These are phyloP conservation scores for Tridacna crocea DNA, from an alignment of 2,888 invertebrate genomes.

Conservation along the genomic window DNA sequence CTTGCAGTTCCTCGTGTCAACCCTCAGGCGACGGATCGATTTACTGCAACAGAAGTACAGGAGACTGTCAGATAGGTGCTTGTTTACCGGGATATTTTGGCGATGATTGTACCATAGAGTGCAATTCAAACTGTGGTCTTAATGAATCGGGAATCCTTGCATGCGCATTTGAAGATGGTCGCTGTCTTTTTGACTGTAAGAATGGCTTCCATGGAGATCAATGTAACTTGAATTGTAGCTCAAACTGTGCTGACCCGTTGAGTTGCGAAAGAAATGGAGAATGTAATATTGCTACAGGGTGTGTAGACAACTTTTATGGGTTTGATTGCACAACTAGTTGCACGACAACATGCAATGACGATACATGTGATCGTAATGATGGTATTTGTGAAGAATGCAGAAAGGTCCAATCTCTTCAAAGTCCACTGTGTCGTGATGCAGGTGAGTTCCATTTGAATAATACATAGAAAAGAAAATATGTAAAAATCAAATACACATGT, in stretches of 20 bases:
- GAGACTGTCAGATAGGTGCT: slow-evolving; percentile 30
- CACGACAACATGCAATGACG: slow-evolving; percentile 46
- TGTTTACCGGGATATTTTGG: slow-evolving; percentile 44
- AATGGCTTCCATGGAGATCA: slow-evolving; percentile 34
- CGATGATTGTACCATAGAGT: slow-evolving; percentile 22
- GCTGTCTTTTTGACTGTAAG: slow-evolving; percentile 42
- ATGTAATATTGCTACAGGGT: slow-evolving; percentile 37
- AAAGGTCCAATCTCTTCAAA: slow-evolving; percentile 29
- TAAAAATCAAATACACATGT: too few relatives aligned
- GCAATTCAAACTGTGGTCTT: slow-evolving; percentile 39
- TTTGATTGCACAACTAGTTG: slow-evolving; percentile 23
- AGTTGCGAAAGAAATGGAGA: slow-evolving; percentile 35
- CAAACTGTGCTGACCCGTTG: not conserved
- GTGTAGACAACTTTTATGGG: slow-evolving; percentile 34
- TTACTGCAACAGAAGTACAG: slow-evolving; percentile 39
- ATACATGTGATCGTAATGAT: slow-evolving; percentile 31
- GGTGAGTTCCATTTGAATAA: slow-evolving; percentile 31
- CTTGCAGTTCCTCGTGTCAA: slow-evolving; percentile 41
- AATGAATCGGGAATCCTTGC: slow-evolving; percentile 5
- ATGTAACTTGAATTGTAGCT: slow-evolving; percentile 26
- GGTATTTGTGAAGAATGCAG: slow-evolving; percentile 52
- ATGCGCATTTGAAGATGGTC: slow-evolving; percentile 38
- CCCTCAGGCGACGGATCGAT: not conserved
- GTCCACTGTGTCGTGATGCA: slow-evolving; percentile 41
- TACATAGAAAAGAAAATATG: too few relatives aligned